phyloP scores from a whole-genome alignment of 2,797 vertebrate genomes.

The Sebastes trivittatus region DNA sequence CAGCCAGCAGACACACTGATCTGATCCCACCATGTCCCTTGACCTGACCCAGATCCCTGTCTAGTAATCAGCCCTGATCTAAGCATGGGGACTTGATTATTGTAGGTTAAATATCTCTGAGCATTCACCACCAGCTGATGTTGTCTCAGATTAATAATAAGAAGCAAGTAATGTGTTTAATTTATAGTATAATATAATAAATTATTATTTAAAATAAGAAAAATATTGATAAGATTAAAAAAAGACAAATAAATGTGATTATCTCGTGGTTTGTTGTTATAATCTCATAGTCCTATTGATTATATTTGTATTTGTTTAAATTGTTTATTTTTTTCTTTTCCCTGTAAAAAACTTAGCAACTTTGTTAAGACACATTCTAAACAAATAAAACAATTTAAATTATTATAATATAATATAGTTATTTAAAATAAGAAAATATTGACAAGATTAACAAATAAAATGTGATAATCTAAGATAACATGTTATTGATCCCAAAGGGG shows the following conservation, averaged over 20 bases:
- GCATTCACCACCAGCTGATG: conserved; percentile 22
- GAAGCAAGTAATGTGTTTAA: background rate
- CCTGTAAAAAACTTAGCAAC: background rate
- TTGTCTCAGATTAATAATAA: conserved; percentile 14
- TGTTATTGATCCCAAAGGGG: no score
- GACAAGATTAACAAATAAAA: no score
- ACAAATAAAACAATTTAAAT: no score
- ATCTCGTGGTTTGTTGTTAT: background rate
- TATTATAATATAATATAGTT: no score
- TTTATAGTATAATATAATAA: background rate
- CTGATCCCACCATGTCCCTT: conserved; percentile 61
- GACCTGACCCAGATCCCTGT: conserved; percentile 76
- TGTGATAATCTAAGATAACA: no score
- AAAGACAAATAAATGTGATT: background rate
- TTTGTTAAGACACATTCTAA: background rate
- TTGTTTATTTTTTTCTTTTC: background rate
- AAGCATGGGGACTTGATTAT: conserved; percentile 43
- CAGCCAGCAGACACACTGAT: conserved; percentile 52
- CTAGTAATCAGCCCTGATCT: conserved; percentile 49
- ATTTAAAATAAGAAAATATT: no score
- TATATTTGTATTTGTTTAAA: background rate
- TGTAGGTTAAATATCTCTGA: conserved; percentile 53
- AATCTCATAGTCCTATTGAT: background rate
- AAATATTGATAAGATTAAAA: background rate
- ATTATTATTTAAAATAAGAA: background rate